Conservation (phyloP, 2,113 vertebrate species). For the Campylomormyrus tamandua region DNA sequence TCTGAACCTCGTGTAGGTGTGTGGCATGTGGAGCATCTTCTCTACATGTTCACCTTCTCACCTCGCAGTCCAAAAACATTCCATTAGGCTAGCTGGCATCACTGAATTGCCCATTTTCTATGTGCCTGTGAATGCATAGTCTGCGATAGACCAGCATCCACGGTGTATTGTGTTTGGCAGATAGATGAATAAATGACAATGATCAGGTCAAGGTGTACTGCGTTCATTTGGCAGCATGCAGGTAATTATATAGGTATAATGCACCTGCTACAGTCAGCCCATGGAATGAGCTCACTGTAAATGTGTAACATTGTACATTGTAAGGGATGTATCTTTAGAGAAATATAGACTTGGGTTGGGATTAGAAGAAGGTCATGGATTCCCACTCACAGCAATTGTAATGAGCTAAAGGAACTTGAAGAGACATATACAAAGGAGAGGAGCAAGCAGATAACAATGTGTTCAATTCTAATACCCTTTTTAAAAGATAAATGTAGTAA, state of each 20-base stretch:
- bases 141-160: neutral
- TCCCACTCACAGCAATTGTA: conserved; percentile 32
- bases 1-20: neutral
- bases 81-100: neutral
- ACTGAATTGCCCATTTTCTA: neutral
- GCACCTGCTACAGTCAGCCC: neutral
- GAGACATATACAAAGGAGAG: conserved; percentile 21
- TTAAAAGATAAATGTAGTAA: conserved; percentile 61
- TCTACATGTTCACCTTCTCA: neutral
- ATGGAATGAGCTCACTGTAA: neutral
- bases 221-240: neutral
- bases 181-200: neutral
- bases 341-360: neutral
- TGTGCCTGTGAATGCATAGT: neutral
- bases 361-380: neutral
- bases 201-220: neutral
- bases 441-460: conserved; percentile 36
- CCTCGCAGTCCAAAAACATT: neutral
- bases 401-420: conserved; percentile 44
- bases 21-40: neutral
- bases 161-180: neutral
- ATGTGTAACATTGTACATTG: neutral
- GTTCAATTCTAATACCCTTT: conserved; percentile 47
- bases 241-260: neutral
- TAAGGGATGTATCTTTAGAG: neutral